phyloP scores from a whole-genome alignment of 2,113 vertebrate species.

The Ciconia stormi region DNA sequence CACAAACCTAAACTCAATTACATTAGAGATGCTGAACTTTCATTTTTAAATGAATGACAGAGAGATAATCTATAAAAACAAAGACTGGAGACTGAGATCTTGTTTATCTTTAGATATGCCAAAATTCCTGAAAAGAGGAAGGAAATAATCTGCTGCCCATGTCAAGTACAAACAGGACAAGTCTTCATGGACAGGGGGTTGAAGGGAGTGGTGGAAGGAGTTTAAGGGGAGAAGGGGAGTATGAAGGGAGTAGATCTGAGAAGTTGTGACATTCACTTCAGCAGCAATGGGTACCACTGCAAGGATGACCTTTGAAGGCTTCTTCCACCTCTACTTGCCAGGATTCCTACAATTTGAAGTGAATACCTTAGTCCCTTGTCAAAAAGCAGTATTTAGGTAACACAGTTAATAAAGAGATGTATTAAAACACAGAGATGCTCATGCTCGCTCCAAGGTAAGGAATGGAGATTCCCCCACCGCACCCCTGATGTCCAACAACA shows the following conservation, averaged over 20 bases:
- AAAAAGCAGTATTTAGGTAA: not conserved
- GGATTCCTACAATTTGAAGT: not conserved
- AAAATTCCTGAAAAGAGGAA: not conserved
- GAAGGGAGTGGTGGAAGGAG: not conserved
- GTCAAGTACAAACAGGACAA: not conserved
- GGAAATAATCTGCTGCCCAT: not conserved
- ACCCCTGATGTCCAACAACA: not conserved
- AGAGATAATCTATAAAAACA: not conserved
- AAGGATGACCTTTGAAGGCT: not conserved
- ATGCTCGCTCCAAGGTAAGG: not conserved
- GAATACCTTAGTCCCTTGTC: not conserved
- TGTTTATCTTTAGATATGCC: not conserved
- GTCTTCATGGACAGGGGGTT: rapidly evolving
- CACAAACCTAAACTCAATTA: not conserved
- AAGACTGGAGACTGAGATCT: not conserved
- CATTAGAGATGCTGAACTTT: not conserved
- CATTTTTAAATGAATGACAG: not conserved
- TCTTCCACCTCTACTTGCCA: not conserved
- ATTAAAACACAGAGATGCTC: not conserved
- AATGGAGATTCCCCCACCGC: not conserved
- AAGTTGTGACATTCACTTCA: not conserved
- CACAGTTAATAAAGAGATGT: not conserved
- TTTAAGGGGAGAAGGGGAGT: not conserved
- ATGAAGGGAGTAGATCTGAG: not conserved
- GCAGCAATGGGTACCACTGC: not conserved